Base-by-base conservation (phyloP, 37 sponge, comb jelly and placozoan species). In the Chondrilla cf. caribensis region DNA sequence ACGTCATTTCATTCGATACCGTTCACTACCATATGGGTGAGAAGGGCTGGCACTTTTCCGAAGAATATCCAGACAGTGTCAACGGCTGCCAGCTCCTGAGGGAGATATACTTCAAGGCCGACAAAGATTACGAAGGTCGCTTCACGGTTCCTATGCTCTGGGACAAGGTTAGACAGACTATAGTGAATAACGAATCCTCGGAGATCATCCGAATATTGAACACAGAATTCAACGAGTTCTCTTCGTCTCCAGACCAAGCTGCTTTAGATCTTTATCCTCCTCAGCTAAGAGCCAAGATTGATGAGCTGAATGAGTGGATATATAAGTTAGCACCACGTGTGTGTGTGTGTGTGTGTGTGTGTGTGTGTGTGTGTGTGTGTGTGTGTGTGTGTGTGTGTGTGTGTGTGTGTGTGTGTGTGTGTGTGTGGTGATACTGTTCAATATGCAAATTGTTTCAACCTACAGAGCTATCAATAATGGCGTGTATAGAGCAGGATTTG, bases 401-500 rank as follows among this genome's bases (percentile, higher is more conserved):
- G 32, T 65, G 29, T 35, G 18, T 11, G 32, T 35, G 32, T 21
- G 28, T 35, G 4, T 15, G 67, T 21, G n/a, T n/a, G n/a, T n/a
- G n/a, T n/a, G n/a, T n/a, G n/a, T n/a, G n/a, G n/a, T n/a, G n/a
- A n/a, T n/a, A n/a, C n/a, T n/a, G n/a, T n/a, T n/a, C n/a, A n/a
- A n/a, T 0, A 22, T 32, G 11, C 67, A 32, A 7, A 29, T 60
- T 32, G 31, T 65, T 32, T 65, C 67, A 21, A n/a, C n/a, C n/a
- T n/a, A n/a, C 36, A 92, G 94, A 68, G 84, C 85, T 24, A 87
- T 95, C 77, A 97, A 97, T 79, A 94, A 91, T 90, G 97, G 95
- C n/a, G 97, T 97, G 72, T 97, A 97, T 47, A 65, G 87, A 26
- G 77, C 93, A 38, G 97, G 97, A 18, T 97, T 97, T 91, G 97